Conservation (phyloP, 2,797 vertebrate genomes). For the Oryzias dopingdopingensis region DNA sequence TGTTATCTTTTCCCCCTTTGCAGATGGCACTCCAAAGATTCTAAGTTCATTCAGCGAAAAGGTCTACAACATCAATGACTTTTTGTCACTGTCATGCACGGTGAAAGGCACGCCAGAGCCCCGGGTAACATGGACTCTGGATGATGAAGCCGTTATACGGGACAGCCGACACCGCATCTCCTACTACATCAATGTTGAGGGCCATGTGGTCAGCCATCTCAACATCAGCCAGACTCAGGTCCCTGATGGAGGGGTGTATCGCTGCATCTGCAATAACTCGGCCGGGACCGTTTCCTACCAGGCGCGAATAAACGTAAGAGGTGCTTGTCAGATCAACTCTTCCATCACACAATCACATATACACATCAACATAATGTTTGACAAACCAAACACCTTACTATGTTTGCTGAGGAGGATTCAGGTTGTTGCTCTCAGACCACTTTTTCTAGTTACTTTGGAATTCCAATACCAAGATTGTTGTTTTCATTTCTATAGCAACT, state of each 20-base stretch:
- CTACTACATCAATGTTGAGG: slow-evolving; percentile 87
- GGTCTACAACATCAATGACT: slow-evolving; percentile 94
- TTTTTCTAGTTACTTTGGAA: background rate
- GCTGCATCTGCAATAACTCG: slow-evolving; percentile 97
- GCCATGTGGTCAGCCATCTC: slow-evolving; percentile 94
- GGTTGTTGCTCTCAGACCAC: background rate
- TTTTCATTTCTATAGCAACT: no score
- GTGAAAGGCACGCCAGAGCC: slow-evolving; percentile 96
- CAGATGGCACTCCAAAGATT: slow-evolving; percentile 97
- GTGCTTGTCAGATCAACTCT: slow-evolving; percentile 99
- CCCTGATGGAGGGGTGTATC: slow-evolving; percentile 94
- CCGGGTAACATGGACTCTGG: slow-evolving; percentile 91
- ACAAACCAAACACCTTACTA: slow-evolving; percentile 57
- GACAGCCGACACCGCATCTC: slow-evolving; percentile 91
- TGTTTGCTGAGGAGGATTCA: slow-evolving; percentile 37
- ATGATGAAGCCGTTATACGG: slow-evolving; percentile 90
- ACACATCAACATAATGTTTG: slow-evolving; percentile 65
- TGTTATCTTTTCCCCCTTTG: slow-evolving; percentile 21
- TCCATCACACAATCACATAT: slow-evolving; percentile 87
- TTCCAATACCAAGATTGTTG: background rate
- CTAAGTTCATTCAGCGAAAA: slow-evolving; percentile 96
- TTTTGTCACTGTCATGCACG: slow-evolving; percentile 92
- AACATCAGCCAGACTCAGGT: slow-evolving; percentile 97
- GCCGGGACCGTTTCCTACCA: slow-evolving; percentile 98
- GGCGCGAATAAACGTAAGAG: slow-evolving; percentile 99